Evolutionary conservation across 2,888 invertebrate genomes (phyloP), one percentile per base, ranked within the genome.

Genomic region (Argyra leucocephala): DNA sequence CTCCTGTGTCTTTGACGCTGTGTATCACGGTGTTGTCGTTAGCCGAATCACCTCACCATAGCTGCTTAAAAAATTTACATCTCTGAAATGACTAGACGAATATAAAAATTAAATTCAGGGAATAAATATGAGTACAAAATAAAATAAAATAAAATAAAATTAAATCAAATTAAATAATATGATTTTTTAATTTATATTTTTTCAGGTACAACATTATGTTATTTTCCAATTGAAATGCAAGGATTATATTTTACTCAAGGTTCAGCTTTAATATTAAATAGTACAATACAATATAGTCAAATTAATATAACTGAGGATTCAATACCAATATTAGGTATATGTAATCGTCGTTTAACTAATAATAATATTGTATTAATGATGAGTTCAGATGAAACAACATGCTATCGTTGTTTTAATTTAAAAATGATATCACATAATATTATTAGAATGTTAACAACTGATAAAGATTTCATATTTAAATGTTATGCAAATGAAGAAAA

Each of bases 181-280:
- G n/a, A n/a, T 31, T 31, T 31, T 31, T 31, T 31, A 10, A 7
- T 31, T 31, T 12, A 24, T 60, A 31, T 23, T 10, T 31, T 63
- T 68, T 3, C 26, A 68, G 68, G 59, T 64, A 24, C 9, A 21
- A 81, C 80, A 61, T 80, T 82, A 57, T 87, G 86, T 75, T 86
- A 85, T 76, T 86, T 87, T 76, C 83, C 86, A 24, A 82, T 83
- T 67, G 85, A 86, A 75, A 83, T 84, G 70, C 86, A 86, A 78
- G 87, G 87, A 26, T 83, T 84, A 69, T 87, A 83, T 74, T 78
- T 84, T 69, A 86, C 84, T 80, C 86, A 86, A 77, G 61, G 66
- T 3, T 24, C 61, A n/a, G 15, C n/a, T 48, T 18, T 48, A 48
- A 18, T 18, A 48, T 18, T 18, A 18, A 48, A 48, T 48, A 81